These are phyloP conservation scores for Pseudochirops corinnae DNA, from an alignment of 2,797 vertebrate genomes.

Conservation along the genomic window DNA sequence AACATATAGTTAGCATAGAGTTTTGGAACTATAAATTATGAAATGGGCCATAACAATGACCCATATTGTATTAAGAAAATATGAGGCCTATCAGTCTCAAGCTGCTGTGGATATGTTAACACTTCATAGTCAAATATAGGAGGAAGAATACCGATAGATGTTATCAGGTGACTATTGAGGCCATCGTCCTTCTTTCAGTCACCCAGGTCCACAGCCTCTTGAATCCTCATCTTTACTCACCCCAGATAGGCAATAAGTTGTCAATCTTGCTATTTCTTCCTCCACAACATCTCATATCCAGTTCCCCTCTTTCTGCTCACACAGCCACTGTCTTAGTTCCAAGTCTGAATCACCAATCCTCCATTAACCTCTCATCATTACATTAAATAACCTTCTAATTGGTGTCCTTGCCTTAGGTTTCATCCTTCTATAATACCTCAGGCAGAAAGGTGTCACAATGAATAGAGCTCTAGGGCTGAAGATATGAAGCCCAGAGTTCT, in stretches of 20 bases:
- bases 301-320: not conserved
- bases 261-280: not conserved
- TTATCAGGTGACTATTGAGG: not conserved
- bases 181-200: not conserved
- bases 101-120: not conserved
- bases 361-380: not conserved
- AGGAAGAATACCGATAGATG: not conserved
- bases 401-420: not conserved
- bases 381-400: not conserved
- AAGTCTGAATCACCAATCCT: not conserved
- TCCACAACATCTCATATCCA: not conserved
- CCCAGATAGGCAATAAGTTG: too few species aligned
- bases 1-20: not conserved
- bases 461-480: not conserved
- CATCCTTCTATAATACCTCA: not conserved
- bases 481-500: not conserved
- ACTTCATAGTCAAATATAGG: not conserved
- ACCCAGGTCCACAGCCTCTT: not conserved
- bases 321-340: not conserved
- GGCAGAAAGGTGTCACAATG: too few species aligned
- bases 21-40: not conserved
- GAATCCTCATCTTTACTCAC: too few species aligned
- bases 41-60: not conserved
- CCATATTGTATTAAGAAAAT: not conserved
- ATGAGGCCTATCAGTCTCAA: not conserved